phyloP scores from a whole-genome alignment of 1,140 invertebrate species.

The Trichonephila inaurata region DNA sequence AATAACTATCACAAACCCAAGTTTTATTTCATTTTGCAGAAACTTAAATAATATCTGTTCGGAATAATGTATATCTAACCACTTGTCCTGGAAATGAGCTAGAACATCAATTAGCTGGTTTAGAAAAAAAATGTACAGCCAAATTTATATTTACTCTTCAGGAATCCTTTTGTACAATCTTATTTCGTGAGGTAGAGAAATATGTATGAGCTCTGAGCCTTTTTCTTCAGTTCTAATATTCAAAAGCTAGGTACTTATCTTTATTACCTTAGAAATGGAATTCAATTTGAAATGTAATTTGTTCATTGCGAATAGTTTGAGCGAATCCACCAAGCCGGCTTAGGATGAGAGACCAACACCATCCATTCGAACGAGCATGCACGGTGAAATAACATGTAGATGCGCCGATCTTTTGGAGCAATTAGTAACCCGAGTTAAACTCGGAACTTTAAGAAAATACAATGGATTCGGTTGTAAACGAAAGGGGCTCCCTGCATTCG shows the following conservation, averaged over 20 bases:
- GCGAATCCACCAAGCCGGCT: background rate
- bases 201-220: background rate
- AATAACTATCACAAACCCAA: too few relatives aligned
- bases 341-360: background rate
- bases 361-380: background rate
- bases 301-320: conserved; percentile 6
- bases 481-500: conserved; percentile 60
- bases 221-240: background rate
- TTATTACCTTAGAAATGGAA: conserved; percentile 29
- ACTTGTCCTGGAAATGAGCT: too few relatives aligned
- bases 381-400: background rate
- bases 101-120: background rate
- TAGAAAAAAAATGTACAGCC: background rate
- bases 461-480: conserved; percentile 60
- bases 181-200: background rate
- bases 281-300: conserved; percentile 53
- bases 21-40: too few relatives aligned
- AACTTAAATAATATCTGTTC: too few relatives aligned
- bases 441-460: conserved; percentile 30
- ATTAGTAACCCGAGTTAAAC: background rate
- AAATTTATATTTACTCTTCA: too few relatives aligned
- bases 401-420: background rate
- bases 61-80: too few relatives aligned
- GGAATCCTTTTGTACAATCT: background rate
- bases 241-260: background rate